Conservation (phyloP, 2,888 invertebrate species). For the Drosophila hamatofila region DNA sequence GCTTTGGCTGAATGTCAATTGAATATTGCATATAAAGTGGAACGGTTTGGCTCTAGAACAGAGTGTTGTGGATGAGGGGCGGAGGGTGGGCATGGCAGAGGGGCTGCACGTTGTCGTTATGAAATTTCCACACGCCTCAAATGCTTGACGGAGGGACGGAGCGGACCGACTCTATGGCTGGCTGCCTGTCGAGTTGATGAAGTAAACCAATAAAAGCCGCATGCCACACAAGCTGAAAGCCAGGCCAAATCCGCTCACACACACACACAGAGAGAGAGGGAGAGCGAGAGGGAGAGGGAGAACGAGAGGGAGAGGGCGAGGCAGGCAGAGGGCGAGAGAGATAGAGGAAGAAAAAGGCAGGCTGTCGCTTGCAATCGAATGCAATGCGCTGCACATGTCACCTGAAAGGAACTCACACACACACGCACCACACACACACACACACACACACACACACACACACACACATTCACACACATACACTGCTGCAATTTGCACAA, state of each 20-base stretch:
- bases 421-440: not conserved
- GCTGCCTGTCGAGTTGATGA: conserved; percentile 77
- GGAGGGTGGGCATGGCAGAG: not conserved
- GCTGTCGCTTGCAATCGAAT: conserved; percentile 58
- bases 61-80: not conserved
- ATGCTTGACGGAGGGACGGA: conserved; percentile 51
- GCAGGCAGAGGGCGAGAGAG: not conserved
- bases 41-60: not conserved
- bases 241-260: conserved; percentile 66
- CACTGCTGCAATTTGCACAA: conserved; percentile 77
- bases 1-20: conserved; percentile 78
- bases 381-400: conserved; percentile 69
- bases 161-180: conserved; percentile 33
- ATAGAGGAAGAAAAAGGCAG: not conserved
- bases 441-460: conserved; percentile 14
- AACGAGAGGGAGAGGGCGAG: not conserved
- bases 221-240: conserved; percentile 74
- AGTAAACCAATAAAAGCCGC: conserved; percentile 81
- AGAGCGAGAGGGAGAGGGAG: not conserved
- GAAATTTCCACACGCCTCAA: conserved; percentile 78
- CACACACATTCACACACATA: no score
- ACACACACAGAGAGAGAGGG: not conserved
- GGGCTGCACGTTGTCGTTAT: conserved; percentile 63
- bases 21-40: conserved; percentile 77
- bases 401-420: conserved; percentile 59